A percentile compares a stretch with the other conserved stretches of the same genome.
phyloP scores from a whole-genome alignment of 2,888 invertebrate species.

The Microdon myrmicae region DNA sequence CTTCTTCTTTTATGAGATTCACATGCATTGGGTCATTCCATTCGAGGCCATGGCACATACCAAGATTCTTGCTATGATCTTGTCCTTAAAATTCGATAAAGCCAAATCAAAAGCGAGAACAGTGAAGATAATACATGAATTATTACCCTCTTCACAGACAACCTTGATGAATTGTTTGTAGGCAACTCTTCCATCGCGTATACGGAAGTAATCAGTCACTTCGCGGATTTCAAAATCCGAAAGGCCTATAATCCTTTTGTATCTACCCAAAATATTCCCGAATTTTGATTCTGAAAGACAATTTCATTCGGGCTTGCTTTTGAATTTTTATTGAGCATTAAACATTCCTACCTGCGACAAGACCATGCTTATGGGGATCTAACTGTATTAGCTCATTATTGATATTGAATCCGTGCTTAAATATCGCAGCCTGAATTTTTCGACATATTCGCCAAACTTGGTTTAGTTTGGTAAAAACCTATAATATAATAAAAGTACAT shows the following conservation, averaged over 20 bases:
- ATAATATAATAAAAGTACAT: too few species aligned
- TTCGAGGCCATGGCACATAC: slow-evolving; percentile 70
- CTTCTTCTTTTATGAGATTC: slow-evolving; percentile 74
- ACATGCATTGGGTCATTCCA: slow-evolving; percentile 79
- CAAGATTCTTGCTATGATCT: slow-evolving; percentile 67
- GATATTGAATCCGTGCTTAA: slow-evolving; percentile 77
- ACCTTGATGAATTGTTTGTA: slow-evolving; percentile 81
- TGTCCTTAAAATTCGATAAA: slow-evolving; percentile 62
- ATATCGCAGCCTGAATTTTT: slow-evolving; percentile 81
- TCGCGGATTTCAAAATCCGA: slow-evolving; percentile 79
- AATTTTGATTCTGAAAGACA: slow-evolving; percentile 82
- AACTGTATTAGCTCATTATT: slow-evolving; percentile 77
- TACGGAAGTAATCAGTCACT: slow-evolving; percentile 80
- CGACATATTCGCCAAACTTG: slow-evolving; percentile 84
- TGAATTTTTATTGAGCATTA: slow-evolving; percentile 2
- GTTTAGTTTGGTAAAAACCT: slow-evolving; percentile 67
- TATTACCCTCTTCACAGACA: slow-evolving; percentile 68
- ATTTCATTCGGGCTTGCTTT: slow-evolving; percentile 19
- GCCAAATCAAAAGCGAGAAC: neutral
- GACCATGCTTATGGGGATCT: slow-evolving; percentile 75
- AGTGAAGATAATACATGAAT: neutral
- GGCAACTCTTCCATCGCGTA: slow-evolving; percentile 81
- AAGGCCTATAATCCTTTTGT: slow-evolving; percentile 75
- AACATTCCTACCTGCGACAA: slow-evolving; percentile 72
- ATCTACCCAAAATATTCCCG: slow-evolving; percentile 75